phyloP scores from a whole-genome alignment of 2,888 invertebrate species.

The Lysandra bellargus region DNA sequence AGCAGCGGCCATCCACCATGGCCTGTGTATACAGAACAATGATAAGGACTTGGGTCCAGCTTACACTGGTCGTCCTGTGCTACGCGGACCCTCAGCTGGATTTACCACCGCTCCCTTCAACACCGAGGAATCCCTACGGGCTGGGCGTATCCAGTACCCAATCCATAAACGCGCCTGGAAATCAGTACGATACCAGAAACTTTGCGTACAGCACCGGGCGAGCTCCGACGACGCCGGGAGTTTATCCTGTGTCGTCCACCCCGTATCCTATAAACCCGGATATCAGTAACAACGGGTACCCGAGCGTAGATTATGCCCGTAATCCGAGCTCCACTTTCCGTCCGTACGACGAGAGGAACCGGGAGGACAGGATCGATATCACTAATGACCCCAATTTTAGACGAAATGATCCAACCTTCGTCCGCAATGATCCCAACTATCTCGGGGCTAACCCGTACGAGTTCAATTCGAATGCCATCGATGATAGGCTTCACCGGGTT shows the following conservation, averaged over 20 bases:
- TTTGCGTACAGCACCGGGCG: conserved; percentile 64
- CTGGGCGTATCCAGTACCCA: conserved; percentile 67
- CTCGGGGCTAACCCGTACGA: conserved; percentile 70
- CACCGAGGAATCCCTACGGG: conserved; percentile 60
- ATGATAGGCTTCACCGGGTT: conserved; percentile 68
- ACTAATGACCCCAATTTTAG: conserved; percentile 73
- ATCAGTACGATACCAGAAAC: conserved; percentile 62
- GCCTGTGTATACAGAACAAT: conserved; percentile 58
- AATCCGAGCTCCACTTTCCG: conserved; percentile 60
- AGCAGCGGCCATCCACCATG: conserved; percentile 57
- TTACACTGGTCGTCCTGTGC: conserved; percentile 48
- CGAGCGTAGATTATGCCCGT: conserved; percentile 58
- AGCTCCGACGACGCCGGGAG: conserved; percentile 55
- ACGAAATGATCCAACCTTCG: conserved; percentile 76
- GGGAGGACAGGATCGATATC: conserved; percentile 71
- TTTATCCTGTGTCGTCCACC: conserved; percentile 64
- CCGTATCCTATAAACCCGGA: conserved; percentile 68
- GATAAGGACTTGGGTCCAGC: conserved; percentile 53
- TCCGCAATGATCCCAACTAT: conserved; percentile 68
- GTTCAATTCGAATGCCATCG: conserved; percentile 64
- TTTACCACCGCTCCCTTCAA: conserved; percentile 74
- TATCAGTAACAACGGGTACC: conserved; percentile 72
- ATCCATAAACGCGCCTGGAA: conserved; percentile 65
- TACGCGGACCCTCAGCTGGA: conserved; percentile 73
- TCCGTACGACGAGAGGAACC: conserved; percentile 58